These are phyloP conservation scores for Toxonevra muliebris DNA, from an alignment of 2,888 invertebrate species.

Conservation along the genomic window DNA sequence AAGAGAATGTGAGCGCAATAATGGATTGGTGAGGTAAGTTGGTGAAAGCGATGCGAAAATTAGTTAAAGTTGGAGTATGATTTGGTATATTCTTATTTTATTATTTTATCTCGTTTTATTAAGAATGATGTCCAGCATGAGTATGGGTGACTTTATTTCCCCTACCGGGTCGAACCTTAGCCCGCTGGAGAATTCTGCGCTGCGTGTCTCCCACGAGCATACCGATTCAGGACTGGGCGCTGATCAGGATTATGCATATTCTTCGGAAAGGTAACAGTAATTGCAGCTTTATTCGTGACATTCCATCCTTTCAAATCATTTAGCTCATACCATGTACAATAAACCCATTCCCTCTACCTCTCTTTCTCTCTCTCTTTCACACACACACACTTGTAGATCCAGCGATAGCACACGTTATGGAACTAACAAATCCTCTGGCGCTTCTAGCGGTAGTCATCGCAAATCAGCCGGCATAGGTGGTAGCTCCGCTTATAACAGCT, in stretches of 20 bases:
- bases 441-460: slow-evolving; percentile 64
- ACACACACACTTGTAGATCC: slow-evolving; percentile 58
- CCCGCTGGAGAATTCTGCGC: slow-evolving; percentile 64
- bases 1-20: slow-evolving; percentile 68
- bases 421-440: slow-evolving; percentile 65
- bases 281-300: not conserved
- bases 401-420: slow-evolving; percentile 72
- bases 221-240: slow-evolving; percentile 81
- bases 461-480: slow-evolving; percentile 58
- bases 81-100: not conserved
- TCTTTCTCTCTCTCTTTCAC: slow-evolving; percentile 1
- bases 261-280: slow-evolving; percentile 71
- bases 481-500: slow-evolving; percentile 53
- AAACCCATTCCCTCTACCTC: slow-evolving; percentile 10
- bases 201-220: slow-evolving; percentile 77
- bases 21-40: slow-evolving; percentile 63
- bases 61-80: too few species aligned
- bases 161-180: slow-evolving; percentile 64
- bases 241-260: slow-evolving; percentile 79
- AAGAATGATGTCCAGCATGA: slow-evolving; percentile 67
- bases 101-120: not conserved
- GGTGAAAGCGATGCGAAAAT: not conserved
- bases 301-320: too few species aligned
- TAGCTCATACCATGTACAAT: not conserved
- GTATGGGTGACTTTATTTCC: slow-evolving; percentile 65